Base-by-base conservation (phyloP, 2,113 vertebrate genomes). In the Neolamprologus ventralis region DNA sequence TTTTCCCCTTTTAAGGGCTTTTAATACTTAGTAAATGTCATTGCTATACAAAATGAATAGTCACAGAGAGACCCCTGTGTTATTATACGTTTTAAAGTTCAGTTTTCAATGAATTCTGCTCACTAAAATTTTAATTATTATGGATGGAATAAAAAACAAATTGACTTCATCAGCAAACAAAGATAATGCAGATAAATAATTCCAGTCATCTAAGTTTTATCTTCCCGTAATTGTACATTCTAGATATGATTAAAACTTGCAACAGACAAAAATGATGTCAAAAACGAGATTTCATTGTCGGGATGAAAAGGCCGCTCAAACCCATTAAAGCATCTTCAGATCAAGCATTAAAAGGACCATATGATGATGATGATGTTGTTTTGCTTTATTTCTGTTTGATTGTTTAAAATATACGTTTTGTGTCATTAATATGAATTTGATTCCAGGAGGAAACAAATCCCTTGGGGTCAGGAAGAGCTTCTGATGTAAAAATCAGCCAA, bases 201-300 rank as follows among this genome's bases (percentile, higher is more conserved):
- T 0, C 10, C 60, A 65, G 60, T 65, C 0, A 65, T 37, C 0
- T 0, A 33, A 65, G 60, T 37, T 65, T 65, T n/a, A 37, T 65
- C 60, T n/a, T 65, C 60, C 2, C 0, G 2, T 65, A 65, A 65
- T 65, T 37, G 33, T 65, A 5, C 1, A 2, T 65, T 37, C 33
- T n/a, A 5, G 60, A 65, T 2, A 21, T 13, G 2, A 65, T 37
- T 65, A 0, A 65, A 37, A 65, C 33, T 37, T 65, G 2, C 31
- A n/a, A n/a, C 10, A n/a, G 60, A 65, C 33, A 21, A 37, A 37
- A 7, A 65, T 2, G 17, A 65, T 65, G 33, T 65, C 60, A n/a
- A 21, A 37, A 37, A 37, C 0, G 0, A 37, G 31, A 4, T 1
- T 65, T 65, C 1, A 68, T 37, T 68, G 63, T 13, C 11, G 1